Conservation (phyloP, 2,888 invertebrate genomes). For the Gari tellinella region DNA sequence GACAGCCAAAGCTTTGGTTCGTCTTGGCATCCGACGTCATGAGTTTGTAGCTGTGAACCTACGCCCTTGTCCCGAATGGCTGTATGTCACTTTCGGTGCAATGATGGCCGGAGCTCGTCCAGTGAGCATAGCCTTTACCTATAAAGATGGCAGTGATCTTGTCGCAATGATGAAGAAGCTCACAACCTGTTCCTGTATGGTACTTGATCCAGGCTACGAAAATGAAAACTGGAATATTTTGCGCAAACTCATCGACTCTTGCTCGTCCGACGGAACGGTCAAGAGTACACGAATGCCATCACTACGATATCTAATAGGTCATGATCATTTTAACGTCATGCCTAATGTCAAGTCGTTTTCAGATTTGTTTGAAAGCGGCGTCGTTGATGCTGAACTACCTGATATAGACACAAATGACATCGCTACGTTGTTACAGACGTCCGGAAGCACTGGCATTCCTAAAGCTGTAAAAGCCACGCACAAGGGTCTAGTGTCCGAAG, state of each 20-base stretch:
- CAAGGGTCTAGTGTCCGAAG: neutral
- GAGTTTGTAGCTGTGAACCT: slow-evolving; percentile 24
- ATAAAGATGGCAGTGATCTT: slow-evolving; percentile 37
- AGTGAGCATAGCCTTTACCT: slow-evolving; percentile 27
- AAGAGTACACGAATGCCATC: slow-evolving; percentile 12
- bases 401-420: slow-evolving; percentile 5
- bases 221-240: slow-evolving; percentile 31
- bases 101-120: slow-evolving; percentile 21
- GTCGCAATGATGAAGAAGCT: slow-evolving; percentile 26
- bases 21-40: slow-evolving; percentile 16
- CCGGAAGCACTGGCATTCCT: slow-evolving; percentile 44
- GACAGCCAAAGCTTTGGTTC: slow-evolving; percentile 1
- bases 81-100: slow-evolving; percentile 22
- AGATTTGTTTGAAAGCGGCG: slow-evolving; percentile 3
- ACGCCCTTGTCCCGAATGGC: slow-evolving; percentile 39
- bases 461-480: slow-evolving; percentile 25
- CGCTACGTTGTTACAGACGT: slow-evolving; percentile 33
- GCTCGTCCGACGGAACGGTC: slow-evolving; percentile 13
- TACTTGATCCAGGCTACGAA: slow-evolving; percentile 28
- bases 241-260: slow-evolving; percentile 10
- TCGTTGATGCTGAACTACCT: slow-evolving; percentile 2
- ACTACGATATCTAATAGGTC: slow-evolving; percentile 16
- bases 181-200: slow-evolving; percentile 20
- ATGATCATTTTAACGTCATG: neutral
- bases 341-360: slow-evolving; percentile 8